These are phyloP conservation scores for Ecliptopera silaceata DNA, from an alignment of 2,888 invertebrate species.

Conservation along the genomic window DNA sequence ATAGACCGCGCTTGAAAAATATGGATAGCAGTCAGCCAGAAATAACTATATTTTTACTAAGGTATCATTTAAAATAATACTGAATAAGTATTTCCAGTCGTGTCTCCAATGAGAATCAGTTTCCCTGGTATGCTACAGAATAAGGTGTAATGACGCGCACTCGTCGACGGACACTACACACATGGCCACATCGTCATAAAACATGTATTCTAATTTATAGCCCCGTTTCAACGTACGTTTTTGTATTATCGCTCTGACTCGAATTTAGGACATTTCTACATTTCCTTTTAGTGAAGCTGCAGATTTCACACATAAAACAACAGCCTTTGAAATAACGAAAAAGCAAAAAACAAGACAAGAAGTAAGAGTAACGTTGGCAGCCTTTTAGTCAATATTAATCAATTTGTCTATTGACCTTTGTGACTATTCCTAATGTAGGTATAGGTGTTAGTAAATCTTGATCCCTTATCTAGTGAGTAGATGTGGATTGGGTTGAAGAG, in stretches of 20 bases:
- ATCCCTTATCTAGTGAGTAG: no score
- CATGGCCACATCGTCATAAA: conserved; percentile 75
- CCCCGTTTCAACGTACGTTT: conserved; percentile 21
- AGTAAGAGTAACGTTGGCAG: no score
- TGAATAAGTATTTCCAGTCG: not conserved
- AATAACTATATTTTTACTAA: not conserved
- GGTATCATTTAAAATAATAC: not conserved
- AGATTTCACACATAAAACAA: not conserved
- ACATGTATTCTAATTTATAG: conserved; percentile 50
- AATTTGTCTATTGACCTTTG: no score
- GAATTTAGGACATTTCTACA: not conserved
- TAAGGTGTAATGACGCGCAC: conserved; percentile 4
- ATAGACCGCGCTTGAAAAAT: conserved; percentile 6
- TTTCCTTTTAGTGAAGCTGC: not conserved
- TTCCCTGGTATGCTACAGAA: conserved; percentile 8
- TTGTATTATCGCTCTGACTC: conserved; percentile 8
- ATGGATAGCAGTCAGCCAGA: not conserved
- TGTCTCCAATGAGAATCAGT: not conserved
- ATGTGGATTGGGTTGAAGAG: no score
- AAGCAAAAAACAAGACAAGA: no score
- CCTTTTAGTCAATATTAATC: no score
- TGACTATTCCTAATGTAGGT: no score
- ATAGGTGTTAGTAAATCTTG: no score
- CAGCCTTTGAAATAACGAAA: no score
- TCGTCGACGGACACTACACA: conserved; percentile 62